A percentile compares a stretch with the other conserved stretches of the same genome.
phyloP scores from a whole-genome alignment of 2,797 vertebrate species.

The Hapalemur alaotrensis region DNA sequence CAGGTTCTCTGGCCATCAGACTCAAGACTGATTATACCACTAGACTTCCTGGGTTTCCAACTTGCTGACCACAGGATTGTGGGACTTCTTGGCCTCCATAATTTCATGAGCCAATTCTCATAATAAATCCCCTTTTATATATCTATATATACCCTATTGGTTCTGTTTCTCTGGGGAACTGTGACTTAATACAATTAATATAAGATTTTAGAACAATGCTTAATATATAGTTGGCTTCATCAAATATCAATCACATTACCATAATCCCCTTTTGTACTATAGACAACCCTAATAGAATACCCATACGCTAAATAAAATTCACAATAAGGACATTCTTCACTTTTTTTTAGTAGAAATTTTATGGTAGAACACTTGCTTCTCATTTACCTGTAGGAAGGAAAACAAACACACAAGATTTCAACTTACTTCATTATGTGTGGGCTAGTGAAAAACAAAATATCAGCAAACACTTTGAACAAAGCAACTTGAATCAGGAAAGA shows the following conservation, averaged over 20 bases:
- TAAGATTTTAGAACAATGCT: neutral
- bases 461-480: slow-evolving; percentile 81
- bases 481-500: slow-evolving; percentile 77
- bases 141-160: neutral
- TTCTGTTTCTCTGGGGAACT: neutral
- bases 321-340: neutral
- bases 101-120: neutral
- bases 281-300: neutral
- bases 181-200: neutral
- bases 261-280: neutral
- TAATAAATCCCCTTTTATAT: neutral
- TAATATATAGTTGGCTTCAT: neutral
- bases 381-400: neutral
- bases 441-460: slow-evolving; percentile 79
- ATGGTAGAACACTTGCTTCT: neutral
- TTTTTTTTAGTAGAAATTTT: neutral
- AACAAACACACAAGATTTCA: neutral
- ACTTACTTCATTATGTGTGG: slow-evolving; percentile 84
- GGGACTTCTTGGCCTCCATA: neutral
- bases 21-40: neutral
- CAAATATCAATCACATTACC: neutral
- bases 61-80: neutral
- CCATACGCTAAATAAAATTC: neutral
- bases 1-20: neutral
- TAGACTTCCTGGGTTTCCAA: neutral